A percentile compares a stretch with the other conserved stretches of the same genome.
phyloP scores from a whole-genome alignment of 2,888 invertebrate genomes.

The Agelastica alni region DNA sequence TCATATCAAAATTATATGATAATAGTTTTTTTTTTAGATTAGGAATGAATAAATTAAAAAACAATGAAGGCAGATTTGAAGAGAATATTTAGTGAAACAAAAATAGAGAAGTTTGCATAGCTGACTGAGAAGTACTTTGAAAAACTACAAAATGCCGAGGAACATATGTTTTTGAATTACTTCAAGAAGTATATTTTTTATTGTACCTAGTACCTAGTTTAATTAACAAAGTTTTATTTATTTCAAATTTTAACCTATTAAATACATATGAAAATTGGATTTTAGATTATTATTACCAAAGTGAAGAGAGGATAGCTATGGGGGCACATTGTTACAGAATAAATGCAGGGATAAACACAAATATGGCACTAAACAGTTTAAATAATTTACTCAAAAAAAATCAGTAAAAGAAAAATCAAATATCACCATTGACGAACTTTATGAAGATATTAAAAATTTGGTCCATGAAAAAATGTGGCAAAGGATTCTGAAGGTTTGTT shows the following conservation, averaged over 20 bases:
- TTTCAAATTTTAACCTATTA: neutral
- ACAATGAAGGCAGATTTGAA: too few relatives aligned
- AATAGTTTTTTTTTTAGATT: slow-evolving; percentile 7
- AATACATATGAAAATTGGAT: too few relatives aligned
- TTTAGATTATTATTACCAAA: slow-evolving; percentile 33
- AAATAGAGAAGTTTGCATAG: slow-evolving; percentile 22
- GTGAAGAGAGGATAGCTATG: slow-evolving; percentile 25
- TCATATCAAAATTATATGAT: too few relatives aligned
- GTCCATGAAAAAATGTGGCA: too few relatives aligned
- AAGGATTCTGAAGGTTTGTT: too few relatives aligned
- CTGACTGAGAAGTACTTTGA: slow-evolving; percentile 19
- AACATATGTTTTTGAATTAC: too few relatives aligned
- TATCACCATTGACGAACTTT: slow-evolving; percentile 14
- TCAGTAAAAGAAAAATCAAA: slow-evolving; percentile 11
- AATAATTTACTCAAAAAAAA: slow-evolving; percentile 30
- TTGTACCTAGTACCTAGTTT: neutral
- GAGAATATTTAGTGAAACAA: slow-evolving; percentile 28
- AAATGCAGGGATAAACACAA: too few relatives aligned
- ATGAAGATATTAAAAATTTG: slow-evolving; percentile 8
- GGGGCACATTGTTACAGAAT: slow-evolving; percentile 30
- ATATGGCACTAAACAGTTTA: too few relatives aligned
- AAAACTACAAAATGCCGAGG: slow-evolving; percentile 13
- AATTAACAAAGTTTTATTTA: too few relatives aligned
- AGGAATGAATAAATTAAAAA: slow-evolving; percentile 21
- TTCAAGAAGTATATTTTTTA: slow-evolving; percentile 23